Base-by-base conservation (phyloP, 2,113 vertebrate genomes). In the Callionymus lyra region DNA sequence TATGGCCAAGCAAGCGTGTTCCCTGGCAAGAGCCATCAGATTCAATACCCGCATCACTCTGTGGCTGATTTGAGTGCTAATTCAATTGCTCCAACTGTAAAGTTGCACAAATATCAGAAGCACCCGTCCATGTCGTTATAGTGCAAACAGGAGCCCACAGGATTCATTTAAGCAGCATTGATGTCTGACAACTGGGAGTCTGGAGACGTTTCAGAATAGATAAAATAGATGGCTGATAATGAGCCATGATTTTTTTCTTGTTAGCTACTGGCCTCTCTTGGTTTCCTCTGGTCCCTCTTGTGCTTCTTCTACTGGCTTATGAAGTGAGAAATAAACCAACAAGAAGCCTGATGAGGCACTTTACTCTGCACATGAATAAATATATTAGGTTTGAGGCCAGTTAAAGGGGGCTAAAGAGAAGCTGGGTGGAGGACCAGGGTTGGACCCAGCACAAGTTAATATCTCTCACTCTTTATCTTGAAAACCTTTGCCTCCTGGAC, bases 171-270 rank as follows among this genome's bases (percentile, higher is more conserved):
- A 75, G 70, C 69, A 59, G 59, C 67, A 75, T 56, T 80, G 80
- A 83, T 78, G 76, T 83, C 64, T 79, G 78, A 79, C 80, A 72
- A 66, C 80, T 79, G 76, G 72, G 76, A 81, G 64, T 76, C 71
- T 42, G 4, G 66, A 68, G 70, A 76, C 70, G 72, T 65, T 70
- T 70, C 62, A 56, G 49, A 73, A 74, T 68, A 71, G 76, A 81
- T 79, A 73, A 78, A 76, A 64, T 83, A 81, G 72, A 83, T 77
- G 72, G 72, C 68, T 74, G 76, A 81, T 83, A 83, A 81, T 73
- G 68, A 81, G 72, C 38, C 5, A 59, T 62, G 59, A 59, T 57
- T 50, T 44, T 41, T 35, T 59, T 16, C 50, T 49, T 46, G 39
- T 58, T 62, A 47, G 71, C 75, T 72, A 56, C 50, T 37, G 63